These are phyloP conservation scores for Conistra vaccinii DNA, from an alignment of 2,888 invertebrate species.

Conservation along the genomic window DNA sequence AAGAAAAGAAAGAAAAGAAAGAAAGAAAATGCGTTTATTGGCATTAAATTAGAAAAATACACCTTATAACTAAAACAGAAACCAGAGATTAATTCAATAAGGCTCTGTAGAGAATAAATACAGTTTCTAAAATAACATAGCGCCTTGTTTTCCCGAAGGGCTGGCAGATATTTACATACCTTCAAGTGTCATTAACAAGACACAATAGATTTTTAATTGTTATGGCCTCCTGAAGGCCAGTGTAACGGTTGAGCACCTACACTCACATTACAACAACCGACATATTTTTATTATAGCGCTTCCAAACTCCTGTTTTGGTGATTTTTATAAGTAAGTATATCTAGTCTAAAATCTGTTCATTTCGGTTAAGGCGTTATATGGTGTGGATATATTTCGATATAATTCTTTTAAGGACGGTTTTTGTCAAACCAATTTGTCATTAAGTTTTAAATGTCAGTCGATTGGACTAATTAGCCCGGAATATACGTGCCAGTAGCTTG, in stretches of 20 bases:
- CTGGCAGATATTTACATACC: no score
- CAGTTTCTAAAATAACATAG: no score
- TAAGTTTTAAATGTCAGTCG: conserved; percentile 48
- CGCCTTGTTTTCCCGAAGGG: no score
- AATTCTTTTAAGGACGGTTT: conserved; percentile 26
- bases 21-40: no score
- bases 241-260: no score
- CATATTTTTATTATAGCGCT: neutral
- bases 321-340: conserved; percentile 62
- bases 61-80: no score
- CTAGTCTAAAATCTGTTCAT: conserved; percentile 68
- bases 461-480: conserved; percentile 1
- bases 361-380: conserved; percentile 47
- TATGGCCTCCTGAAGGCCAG: no score
- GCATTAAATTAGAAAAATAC: no score
- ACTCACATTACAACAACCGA: neutral
- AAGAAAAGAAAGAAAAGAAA: no score
- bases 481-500: conserved; percentile 2
- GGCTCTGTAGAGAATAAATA: neutral
- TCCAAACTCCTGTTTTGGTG: conserved; percentile 39
- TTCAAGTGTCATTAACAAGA: no score
- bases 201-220: no score
- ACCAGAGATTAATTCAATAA: neutral
- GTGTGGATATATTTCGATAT: conserved; percentile 44
- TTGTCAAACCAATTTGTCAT: conserved; percentile 40